Percentiles rank a stretch among this genome's conserved stretches.
Evolutionary conservation across 2,797 vertebrate species (phyloP).

Genomic region (Squalus acanthias): DNA sequence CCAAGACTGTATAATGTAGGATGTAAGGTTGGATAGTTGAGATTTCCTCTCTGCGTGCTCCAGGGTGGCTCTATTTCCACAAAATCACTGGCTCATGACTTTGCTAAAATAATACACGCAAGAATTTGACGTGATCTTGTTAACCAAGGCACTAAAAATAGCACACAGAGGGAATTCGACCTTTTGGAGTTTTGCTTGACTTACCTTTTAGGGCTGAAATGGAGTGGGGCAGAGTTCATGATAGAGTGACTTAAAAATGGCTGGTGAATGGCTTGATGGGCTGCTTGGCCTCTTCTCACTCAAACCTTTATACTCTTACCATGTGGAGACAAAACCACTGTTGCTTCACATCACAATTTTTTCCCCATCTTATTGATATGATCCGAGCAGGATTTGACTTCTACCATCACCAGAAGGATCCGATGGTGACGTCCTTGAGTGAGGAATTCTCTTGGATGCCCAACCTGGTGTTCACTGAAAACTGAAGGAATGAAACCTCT

Average conservation of each 20-base stretch:
- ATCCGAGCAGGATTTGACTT: too few relatives aligned
- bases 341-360: too few relatives aligned
- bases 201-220: neutral
- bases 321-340: too few relatives aligned
- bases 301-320: too few relatives aligned
- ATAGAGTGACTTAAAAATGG: too few relatives aligned
- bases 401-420: neutral
- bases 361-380: too few relatives aligned
- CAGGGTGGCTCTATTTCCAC: neutral
- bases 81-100: neutral
- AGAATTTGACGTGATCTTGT: neutral
- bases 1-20: neutral
- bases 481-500: too few relatives aligned
- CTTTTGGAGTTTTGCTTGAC: neutral
- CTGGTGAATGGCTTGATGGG: too few relatives aligned
- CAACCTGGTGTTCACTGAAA: too few relatives aligned
- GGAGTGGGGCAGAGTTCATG: neutral
- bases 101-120: neutral
- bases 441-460: neutral
- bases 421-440: too few relatives aligned
- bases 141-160: neutral
- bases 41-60: neutral
- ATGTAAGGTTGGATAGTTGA: neutral
- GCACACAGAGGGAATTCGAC: neutral
- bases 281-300: too few relatives aligned